Conservation (phyloP, 2,113 vertebrate genomes). For the Tetraodon nigroviridis region DNA sequence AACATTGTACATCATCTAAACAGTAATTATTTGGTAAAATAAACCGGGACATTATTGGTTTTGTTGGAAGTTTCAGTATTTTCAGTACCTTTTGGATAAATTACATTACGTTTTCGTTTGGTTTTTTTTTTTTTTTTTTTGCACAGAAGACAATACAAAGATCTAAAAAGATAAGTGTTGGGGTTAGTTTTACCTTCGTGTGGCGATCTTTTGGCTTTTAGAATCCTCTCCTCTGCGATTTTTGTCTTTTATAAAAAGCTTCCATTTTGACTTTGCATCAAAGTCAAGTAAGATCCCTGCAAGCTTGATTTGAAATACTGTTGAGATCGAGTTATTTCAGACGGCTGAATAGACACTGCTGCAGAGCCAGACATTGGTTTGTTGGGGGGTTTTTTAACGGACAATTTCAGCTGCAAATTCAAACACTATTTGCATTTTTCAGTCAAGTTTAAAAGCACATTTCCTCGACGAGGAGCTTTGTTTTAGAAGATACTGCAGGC, state of each 20-base stretch:
- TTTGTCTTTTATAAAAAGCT: conserved; percentile 93
- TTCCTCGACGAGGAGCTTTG: conserved; percentile 64
- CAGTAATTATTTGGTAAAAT: conserved; percentile 62
- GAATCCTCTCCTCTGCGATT: conserved; percentile 96
- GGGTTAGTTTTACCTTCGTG: conserved; percentile 95
- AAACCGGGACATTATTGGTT: conserved; percentile 49
- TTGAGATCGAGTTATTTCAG: conserved; percentile 88
- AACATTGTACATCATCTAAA: conserved; percentile 54
- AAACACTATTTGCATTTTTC: conserved; percentile 64
- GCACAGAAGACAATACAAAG: conserved; percentile 81
- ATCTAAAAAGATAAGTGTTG: conserved; percentile 77
- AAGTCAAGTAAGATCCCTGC: conserved; percentile 93
- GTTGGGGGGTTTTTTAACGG: neutral
- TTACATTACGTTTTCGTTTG: conserved; percentile 62
- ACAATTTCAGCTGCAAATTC: conserved; percentile 67
- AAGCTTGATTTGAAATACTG: conserved; percentile 94
- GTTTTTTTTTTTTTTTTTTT: conserved; percentile 85
- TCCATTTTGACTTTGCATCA: conserved; percentile 89
- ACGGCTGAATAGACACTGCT: conserved; percentile 69
- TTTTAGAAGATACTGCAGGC: conserved; percentile 59
- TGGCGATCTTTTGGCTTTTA: conserved; percentile 96
- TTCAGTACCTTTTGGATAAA: conserved; percentile 65
- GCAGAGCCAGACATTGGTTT: conserved; percentile 10
- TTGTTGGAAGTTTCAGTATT: conserved; percentile 63
- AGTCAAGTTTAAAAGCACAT: conserved; percentile 73